A percentile compares a stretch with the other conserved stretches of the same genome.
Conservation (phyloP, 2,113 vertebrate species). For the Microtus ochrogaster region DNA sequence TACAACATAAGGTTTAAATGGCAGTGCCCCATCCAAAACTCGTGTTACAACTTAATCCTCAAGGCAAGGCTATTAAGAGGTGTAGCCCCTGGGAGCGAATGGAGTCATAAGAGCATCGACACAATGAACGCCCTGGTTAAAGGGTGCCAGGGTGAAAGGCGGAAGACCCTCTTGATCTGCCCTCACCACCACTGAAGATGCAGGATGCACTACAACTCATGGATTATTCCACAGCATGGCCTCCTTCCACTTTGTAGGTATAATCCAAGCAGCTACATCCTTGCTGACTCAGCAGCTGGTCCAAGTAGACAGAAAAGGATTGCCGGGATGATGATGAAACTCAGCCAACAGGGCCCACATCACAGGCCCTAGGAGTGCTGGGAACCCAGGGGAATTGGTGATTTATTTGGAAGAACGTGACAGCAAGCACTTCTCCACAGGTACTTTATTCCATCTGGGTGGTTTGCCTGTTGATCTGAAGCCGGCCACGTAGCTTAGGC, state of each 20-base stretch:
- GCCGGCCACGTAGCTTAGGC: neutral
- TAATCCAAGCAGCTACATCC: neutral
- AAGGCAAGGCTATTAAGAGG: neutral
- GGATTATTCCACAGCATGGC: neutral
- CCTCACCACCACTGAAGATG: neutral
- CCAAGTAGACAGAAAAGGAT: neutral
- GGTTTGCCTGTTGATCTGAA: neutral
- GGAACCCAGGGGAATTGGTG: no score
- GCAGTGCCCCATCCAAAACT: neutral
- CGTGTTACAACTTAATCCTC: neutral
- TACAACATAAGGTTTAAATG: neutral
- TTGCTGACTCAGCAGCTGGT: neutral
- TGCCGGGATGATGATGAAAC: neutral
- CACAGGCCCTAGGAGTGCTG: accelerated
- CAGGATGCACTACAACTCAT: neutral
- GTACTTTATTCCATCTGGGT: neutral
- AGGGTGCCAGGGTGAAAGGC: neutral
- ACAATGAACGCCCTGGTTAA: neutral
- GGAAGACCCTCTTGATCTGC: neutral
- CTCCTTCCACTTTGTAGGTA: constrained; percentile 28
- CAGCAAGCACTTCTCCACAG: neutral
- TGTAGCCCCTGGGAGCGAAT: neutral
- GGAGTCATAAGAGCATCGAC: no score
- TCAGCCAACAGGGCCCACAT: neutral
- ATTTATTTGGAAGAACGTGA: neutral